Evolutionary conservation across 2,797 vertebrate genomes (phyloP).

Genomic region (Apogon talboti): DNA sequence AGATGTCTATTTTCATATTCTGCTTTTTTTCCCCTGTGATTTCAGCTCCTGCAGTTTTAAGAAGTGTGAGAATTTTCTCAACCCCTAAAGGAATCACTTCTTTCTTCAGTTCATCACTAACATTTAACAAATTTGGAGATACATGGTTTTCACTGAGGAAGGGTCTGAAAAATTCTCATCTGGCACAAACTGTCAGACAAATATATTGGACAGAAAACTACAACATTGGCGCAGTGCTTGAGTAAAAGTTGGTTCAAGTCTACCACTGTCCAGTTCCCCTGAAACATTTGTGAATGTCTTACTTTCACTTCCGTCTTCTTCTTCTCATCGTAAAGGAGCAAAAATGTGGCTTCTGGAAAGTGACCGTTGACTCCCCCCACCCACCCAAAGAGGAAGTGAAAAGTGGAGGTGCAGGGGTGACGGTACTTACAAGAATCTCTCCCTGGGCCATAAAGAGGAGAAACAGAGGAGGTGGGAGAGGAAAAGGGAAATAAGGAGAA

Average conservation of each 20-base stretch:
- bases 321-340: not conserved
- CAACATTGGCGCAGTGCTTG: not conserved
- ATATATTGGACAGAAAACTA: too few species aligned
- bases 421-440: slow-evolving; percentile 89
- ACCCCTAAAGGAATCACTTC: too few species aligned
- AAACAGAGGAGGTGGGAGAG: slow-evolving; percentile 33
- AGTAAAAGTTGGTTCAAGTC: too few species aligned
- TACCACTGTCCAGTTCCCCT: not conserved
- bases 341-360: slow-evolving; percentile 21
- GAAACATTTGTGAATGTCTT: not conserved
- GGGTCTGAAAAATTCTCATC: too few species aligned
- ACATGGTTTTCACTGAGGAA: too few species aligned
- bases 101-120: too few species aligned
- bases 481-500: slow-evolving; percentile 31
- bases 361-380: slow-evolving; percentile 25
- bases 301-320: slow-evolving; percentile 58
- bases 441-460: slow-evolving; percentile 69
- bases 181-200: too few species aligned
- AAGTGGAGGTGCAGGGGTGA: slow-evolving; percentile 31
- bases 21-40: too few species aligned
- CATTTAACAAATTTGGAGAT: too few species aligned
- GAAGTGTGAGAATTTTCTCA: too few species aligned
- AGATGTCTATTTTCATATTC: too few species aligned
- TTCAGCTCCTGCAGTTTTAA: too few species aligned
- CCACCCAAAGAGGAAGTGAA: slow-evolving; percentile 58